phyloP scores from a whole-genome alignment of 2,888 invertebrate genomes.

The Chrysolina oricalcia region DNA sequence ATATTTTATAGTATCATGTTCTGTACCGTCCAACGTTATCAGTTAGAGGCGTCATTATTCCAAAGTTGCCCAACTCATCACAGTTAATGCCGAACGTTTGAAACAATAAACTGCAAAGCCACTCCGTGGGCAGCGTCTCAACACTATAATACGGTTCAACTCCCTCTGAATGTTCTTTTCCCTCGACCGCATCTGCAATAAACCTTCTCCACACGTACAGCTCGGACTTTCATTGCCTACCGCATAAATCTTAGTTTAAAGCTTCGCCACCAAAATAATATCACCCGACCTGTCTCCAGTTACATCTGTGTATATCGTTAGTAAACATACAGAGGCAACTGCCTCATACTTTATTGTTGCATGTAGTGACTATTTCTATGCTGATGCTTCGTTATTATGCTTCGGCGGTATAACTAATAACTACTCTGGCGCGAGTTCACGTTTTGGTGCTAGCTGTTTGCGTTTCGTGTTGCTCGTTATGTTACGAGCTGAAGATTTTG shows the following conservation, averaged over 20 bases:
- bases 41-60: neutral
- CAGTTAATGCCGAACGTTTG: neutral
- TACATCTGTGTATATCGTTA: conserved; percentile 31
- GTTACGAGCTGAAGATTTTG: conserved; percentile 3
- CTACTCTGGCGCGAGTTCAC: conserved; percentile 28
- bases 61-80: neutral
- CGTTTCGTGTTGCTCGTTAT: conserved; percentile 7
- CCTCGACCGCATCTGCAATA: conserved; percentile 1
- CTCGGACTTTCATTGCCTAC: conserved; percentile 28
- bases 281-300: conserved; percentile 32
- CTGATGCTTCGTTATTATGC: conserved; percentile 33
- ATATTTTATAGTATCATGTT: too few species aligned
- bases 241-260: conserved; percentile 29
- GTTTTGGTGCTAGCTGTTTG: conserved; percentile 18
- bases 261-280: conserved; percentile 20
- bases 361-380: conserved; percentile 31
- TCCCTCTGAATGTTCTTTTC: conserved; percentile 7
- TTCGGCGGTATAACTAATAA: conserved; percentile 32
- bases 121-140: neutral
- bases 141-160: conserved; percentile 27
- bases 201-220: conserved; percentile 29
- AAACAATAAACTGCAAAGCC: conserved; percentile 4
- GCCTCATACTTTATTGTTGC: conserved; percentile 32
- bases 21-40: neutral
- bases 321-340: conserved; percentile 30